Evolutionary conservation across 2,888 invertebrate species (phyloP).

Genomic region (Pyrgus malvae): DNA sequence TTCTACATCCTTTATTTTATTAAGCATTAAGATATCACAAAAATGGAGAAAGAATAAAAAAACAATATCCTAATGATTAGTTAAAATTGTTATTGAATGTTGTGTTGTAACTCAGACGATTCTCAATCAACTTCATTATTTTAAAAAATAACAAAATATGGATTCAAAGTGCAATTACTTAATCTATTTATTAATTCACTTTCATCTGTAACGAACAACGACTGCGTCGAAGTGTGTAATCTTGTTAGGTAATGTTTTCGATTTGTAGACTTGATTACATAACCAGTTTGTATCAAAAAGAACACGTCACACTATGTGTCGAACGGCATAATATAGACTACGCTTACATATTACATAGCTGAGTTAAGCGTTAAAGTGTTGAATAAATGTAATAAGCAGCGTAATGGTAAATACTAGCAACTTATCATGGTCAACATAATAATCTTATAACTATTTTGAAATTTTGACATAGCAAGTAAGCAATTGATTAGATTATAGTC

Average conservation of each 20-base stretch:
- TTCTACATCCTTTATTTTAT: too few species aligned
- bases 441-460: neutral
- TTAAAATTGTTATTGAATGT: too few species aligned
- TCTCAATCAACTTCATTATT: too few species aligned
- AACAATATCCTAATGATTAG: too few species aligned
- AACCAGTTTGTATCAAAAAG: constrained; percentile 43
- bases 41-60: too few species aligned
- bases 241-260: constrained; percentile 44
- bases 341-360: constrained; percentile 18
- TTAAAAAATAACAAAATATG: neutral
- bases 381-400: neutral
- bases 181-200: constrained; percentile 35
- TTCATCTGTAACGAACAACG: constrained; percentile 21
- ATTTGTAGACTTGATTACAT: constrained; percentile 45
- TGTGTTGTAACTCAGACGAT: too few species aligned
- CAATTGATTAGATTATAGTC: too few species aligned
- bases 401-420: neutral
- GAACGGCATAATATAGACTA: constrained; percentile 20
- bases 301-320: constrained; percentile 43
- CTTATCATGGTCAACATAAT: neutral
- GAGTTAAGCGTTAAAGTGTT: constrained; percentile 3
- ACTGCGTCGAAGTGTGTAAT: constrained; percentile 24
- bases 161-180: neutral
- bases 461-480: too few species aligned
- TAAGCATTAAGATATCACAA: too few species aligned